phyloP scores from a whole-genome alignment of 2,888 invertebrate genomes.

The Fragum fragum region DNA sequence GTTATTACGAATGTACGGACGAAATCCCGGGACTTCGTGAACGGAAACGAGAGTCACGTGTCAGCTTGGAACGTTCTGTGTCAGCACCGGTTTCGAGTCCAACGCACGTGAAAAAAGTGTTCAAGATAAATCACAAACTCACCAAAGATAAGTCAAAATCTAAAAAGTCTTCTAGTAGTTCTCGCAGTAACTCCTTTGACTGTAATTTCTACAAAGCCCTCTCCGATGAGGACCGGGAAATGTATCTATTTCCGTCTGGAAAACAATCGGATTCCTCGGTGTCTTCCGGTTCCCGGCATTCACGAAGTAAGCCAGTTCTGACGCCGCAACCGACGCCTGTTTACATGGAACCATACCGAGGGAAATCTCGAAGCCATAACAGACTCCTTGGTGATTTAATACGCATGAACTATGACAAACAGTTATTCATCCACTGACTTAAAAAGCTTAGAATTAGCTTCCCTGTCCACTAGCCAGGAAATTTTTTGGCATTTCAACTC shows the following conservation, averaged over 20 bases:
- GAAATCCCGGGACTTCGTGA: constrained; percentile 49
- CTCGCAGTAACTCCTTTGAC: constrained; percentile 61
- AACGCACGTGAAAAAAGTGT: constrained; percentile 26
- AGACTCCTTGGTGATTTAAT: constrained; percentile 72
- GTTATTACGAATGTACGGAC: constrained; percentile 68
- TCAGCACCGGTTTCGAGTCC: constrained; percentile 42
- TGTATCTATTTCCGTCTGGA: constrained; percentile 68
- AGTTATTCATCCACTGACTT: constrained; percentile 65
- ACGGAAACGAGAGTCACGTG: constrained; percentile 43
- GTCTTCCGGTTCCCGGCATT: constrained; percentile 34
- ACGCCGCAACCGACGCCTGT: constrained; percentile 67
- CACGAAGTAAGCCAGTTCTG: constrained; percentile 63
- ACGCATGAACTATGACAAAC: constrained; percentile 74
- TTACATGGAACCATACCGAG: constrained; percentile 71
- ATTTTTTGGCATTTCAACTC: too few species aligned
- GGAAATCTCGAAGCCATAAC: constrained; percentile 66
- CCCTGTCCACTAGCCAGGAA: too few species aligned
- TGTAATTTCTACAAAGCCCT: constrained; percentile 58
- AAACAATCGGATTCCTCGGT: constrained; percentile 42
- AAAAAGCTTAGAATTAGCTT: too few species aligned
- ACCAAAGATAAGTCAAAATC: constrained; percentile 25
- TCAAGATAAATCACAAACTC: constrained; percentile 15
- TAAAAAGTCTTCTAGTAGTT: constrained; percentile 20
- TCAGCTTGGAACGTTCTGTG: constrained; percentile 56
- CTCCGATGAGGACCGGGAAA: constrained; percentile 68